Evolutionary conservation across 2,797 vertebrate genomes (phyloP), one percentile per base, ranked within the genome.

Genomic region (Rhinichthys osculus): DNA sequence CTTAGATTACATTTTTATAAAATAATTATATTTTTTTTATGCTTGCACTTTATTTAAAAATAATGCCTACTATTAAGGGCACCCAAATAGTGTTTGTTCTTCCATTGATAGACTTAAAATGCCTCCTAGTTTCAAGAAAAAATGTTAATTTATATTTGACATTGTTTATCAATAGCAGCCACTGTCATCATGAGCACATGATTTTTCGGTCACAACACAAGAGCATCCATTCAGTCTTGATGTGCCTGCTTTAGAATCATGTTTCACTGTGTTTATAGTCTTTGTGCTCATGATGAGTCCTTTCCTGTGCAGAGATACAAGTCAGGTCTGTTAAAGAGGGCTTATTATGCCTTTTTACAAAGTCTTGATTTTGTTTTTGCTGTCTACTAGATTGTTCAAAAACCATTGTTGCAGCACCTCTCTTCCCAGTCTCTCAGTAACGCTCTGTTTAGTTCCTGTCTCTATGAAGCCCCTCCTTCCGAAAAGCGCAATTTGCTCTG

Each of bases 221-320:
- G n/a, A 73, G 19, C 54, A 44, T 44, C 54, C 52, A 72, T 83
- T 83, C 70, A 73, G 38, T 73, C 38, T 17, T 23, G 27, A 30
- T 27, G 21, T 8, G 44, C 13, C 64, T 52, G 64, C 44, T 69
- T 52, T 69, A 69, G 30, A 47, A 57, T 81, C 80, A 70, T 40
- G 23, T 81, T 81, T 81, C 66, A 30, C 80, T 70, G 47, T 54
- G 66, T 70, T 81, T 57, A 19, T 54, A 57, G 30, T 72, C 67
- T 82, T 82, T 82, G 35, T 40, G 16, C 35, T 81, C 21, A 69
- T 47, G 33, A 67, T 52, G 33, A 62, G 21, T 62, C 23, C 54
- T 78, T 40, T 62, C 16, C 38, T 64, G 23, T 64, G 57, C 77
- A 44, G 14, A 1, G 23, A 78, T 30, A 33, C 35, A 54, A 77